These are phyloP conservation scores for Hirtodrosophila histrioides DNA, from an alignment of 2,888 invertebrate genomes.

Conservation along the genomic window DNA sequence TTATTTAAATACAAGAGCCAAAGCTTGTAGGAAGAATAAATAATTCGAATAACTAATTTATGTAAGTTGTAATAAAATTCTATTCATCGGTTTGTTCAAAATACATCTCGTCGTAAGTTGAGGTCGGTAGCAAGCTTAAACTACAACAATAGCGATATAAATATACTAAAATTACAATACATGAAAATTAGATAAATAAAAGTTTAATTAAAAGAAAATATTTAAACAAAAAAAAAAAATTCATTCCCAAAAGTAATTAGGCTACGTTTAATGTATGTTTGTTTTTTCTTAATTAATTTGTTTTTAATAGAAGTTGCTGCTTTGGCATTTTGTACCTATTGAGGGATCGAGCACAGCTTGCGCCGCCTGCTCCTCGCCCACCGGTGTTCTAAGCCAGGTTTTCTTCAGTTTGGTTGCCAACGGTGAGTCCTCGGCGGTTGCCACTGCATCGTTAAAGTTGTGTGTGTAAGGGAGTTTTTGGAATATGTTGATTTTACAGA, in stretches of 20 bases:
- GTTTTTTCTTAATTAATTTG: slow-evolving; percentile 10
- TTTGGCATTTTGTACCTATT: slow-evolving; percentile 85
- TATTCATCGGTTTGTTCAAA: too few species aligned
- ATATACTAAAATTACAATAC: slow-evolving; percentile 3
- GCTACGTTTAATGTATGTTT: slow-evolving; percentile 22
- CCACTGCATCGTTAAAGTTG: slow-evolving; percentile 84
- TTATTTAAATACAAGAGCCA: too few species aligned
- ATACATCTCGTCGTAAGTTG: neutral
- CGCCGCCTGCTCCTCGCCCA: slow-evolving; percentile 89
- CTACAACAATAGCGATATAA: slow-evolving; percentile 19
- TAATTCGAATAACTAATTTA: too few species aligned
- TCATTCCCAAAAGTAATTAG: slow-evolving; percentile 37
- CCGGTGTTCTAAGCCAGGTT: slow-evolving; percentile 89
- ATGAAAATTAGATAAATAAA: slow-evolving; percentile 21
- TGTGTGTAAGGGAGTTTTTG: slow-evolving; percentile 12
- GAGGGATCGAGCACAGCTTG: slow-evolving; percentile 89
- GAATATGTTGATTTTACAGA: slow-evolving; percentile 50
- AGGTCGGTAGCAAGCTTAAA: slow-evolving; percentile 27
- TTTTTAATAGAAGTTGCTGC: slow-evolving; percentile 8
- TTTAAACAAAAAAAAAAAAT: slow-evolving; percentile 14
- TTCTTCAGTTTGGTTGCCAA: slow-evolving; percentile 89
- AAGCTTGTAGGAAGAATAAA: too few species aligned
- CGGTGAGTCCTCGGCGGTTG: slow-evolving; percentile 88
- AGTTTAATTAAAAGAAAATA: slow-evolving; percentile 6
- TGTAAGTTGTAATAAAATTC: too few species aligned